Base-by-base conservation (phyloP, 1,140 invertebrate genomes). In the Melitaea cinxia region DNA sequence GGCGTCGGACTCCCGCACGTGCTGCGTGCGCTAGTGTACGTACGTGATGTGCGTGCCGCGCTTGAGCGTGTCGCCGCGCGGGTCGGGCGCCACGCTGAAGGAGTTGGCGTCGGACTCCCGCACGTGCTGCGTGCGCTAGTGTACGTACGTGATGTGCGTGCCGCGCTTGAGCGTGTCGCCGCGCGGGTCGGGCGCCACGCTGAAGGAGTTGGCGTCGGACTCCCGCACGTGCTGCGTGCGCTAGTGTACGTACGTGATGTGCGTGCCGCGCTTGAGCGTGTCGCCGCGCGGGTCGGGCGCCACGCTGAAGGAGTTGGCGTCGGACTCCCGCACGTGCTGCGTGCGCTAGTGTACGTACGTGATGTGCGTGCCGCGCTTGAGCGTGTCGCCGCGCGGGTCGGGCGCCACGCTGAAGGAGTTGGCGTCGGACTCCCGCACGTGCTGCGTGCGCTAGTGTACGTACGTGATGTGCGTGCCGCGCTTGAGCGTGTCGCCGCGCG, bases 311-410 rank as follows among this genome's bases (percentile, higher is more conserved):
- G 95, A 94, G 39, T 91, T 91, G 15, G 98, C 96, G 91, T 99
- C 97, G 6, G 98, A 99, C 87, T 99, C 98, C 99, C 99, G 99
- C 66, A 99, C 96, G 84, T 99, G 96, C 91, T 99, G 99, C 66
- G 95, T 94, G 89, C n/a, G n/a, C n/a, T n/a, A n/a, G n/a, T n/a
- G n/a, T n/a, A n/a, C n/a, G n/a, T n/a, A n/a, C n/a, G n/a, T n/a
- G n/a, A n/a, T 94, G 69, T 94, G 95, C 14, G 97, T 98, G 87
- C 98, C 98, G 75, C 98, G 94, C 74, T 95, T 94, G 0, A 99
- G 92, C 0, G 97, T 98, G 81, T 97, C 92, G 15, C 98, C 98
- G 72, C 98, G 93, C 7, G 99, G 99, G 93, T 99, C 99, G 83
- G 98, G 95, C 12, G 93, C 94, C 61, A 99, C 96, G 70, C 93